Percentiles rank a stretch among this genome's conserved stretches.
Conservation (phyloP, 2,113 vertebrate species). For the Actenoides hombroni region DNA sequence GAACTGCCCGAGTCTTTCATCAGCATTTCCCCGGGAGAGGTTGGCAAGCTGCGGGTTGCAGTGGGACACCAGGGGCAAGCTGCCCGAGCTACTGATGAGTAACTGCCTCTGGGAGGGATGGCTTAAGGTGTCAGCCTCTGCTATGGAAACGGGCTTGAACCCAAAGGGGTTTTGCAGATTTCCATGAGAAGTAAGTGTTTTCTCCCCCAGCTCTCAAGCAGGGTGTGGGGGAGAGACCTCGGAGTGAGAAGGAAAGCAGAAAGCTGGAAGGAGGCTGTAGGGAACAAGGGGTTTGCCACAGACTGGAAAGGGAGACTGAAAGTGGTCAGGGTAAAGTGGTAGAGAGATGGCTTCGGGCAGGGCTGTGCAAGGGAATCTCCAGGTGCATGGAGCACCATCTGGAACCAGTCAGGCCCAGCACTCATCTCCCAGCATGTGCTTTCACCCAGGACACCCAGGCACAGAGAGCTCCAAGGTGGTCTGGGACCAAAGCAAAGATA, state of each 20-base stretch:
- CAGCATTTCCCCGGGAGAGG: slow-evolving; percentile 4
- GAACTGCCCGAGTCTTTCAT: slow-evolving; percentile 3
- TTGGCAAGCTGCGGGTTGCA: slow-evolving; percentile 29
- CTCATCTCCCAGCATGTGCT: no score
- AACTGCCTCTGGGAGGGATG: not conserved
- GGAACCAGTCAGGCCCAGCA: not conserved
- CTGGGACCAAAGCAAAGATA: not conserved
- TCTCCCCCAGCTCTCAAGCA: not conserved
- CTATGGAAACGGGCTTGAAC: slow-evolving; percentile 41
- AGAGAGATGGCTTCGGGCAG: not conserved
- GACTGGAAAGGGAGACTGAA: not conserved
- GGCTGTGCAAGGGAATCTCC: not conserved
- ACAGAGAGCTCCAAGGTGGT: not conserved
- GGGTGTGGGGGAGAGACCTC: not conserved
- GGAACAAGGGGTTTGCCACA: not conserved
- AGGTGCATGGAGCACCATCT: not conserved
- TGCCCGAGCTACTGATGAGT: not conserved
- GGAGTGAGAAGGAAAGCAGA: not conserved
- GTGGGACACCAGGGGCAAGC: slow-evolving; percentile 20
- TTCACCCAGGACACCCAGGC: not conserved
- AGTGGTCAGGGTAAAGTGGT: not conserved
- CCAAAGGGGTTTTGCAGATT: slow-evolving; percentile 27
- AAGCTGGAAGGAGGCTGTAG: not conserved
- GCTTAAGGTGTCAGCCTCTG: slow-evolving; percentile 18
- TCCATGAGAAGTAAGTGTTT: slow-evolving; percentile 34